Evolutionary conservation across 2,797 vertebrate species (phyloP).

Genomic region (Etheostoma perlongum): DNA sequence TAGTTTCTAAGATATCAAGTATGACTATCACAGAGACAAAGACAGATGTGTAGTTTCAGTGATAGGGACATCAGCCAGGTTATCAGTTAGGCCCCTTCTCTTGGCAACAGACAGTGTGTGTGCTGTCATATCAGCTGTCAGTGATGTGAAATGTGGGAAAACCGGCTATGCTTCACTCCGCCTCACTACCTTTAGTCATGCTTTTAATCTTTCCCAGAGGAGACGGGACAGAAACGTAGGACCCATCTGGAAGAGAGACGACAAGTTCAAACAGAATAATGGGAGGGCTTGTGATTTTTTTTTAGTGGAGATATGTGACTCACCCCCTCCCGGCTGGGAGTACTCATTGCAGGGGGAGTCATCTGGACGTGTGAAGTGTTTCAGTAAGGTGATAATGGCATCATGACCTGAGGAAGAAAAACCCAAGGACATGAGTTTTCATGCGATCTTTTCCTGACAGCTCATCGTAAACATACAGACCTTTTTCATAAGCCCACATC

Average conservation of each 20-base stretch:
- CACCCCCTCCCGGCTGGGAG: constrained; percentile 97
- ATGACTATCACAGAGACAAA: not conserved
- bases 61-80: constrained; percentile 16
- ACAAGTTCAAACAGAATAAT: constrained; percentile 13
- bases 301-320: constrained; percentile 25
- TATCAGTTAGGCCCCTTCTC: constrained; percentile 12
- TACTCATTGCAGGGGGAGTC: constrained; percentile 96
- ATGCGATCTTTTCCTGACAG: not conserved
- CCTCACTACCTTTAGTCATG: constrained; percentile 95
- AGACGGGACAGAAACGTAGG: constrained; percentile 95
- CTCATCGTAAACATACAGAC: constrained; percentile 64
- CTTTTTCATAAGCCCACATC: constrained; percentile 99
- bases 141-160: constrained; percentile 36
- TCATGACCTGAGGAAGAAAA: constrained; percentile 87
- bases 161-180: constrained; percentile 38
- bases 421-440: not conserved
- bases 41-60: constrained; percentile 7
- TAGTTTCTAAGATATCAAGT: not conserved
- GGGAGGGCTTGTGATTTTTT: not conserved
- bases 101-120: constrained; percentile 38
- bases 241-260: constrained; percentile 88
- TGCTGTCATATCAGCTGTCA: constrained; percentile 48
- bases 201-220: constrained; percentile 98
- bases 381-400: constrained; percentile 95
- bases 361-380: constrained; percentile 95